These are phyloP conservation scores for Anser cygnoides DNA, from an alignment of 2,113 vertebrate genomes.

Conservation along the genomic window DNA sequence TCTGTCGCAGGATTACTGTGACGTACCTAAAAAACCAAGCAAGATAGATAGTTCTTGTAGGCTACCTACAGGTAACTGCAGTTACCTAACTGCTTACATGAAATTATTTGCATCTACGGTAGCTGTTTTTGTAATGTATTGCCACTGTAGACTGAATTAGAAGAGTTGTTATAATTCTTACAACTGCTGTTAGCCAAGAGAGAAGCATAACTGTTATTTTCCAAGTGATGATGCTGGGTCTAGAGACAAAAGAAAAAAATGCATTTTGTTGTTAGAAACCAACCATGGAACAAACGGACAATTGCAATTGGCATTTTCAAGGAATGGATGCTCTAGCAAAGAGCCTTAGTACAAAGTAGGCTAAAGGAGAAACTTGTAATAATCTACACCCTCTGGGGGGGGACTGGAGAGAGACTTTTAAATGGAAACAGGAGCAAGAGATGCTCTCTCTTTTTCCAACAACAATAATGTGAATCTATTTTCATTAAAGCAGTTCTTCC, in stretches of 20 bases:
- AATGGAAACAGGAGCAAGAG: background rate
- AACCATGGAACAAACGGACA: background rate
- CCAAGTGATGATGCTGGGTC: background rate
- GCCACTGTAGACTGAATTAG: background rate
- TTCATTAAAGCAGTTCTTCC: conserved; percentile 16
- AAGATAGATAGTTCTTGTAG: background rate
- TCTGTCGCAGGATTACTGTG: background rate
- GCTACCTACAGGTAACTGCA: too few relatives aligned
- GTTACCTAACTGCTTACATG: background rate
- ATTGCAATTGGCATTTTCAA: background rate
- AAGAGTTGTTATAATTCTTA: background rate
- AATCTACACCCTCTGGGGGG: fast-evolving
- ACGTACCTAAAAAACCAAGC: background rate
- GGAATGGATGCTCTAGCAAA: background rate
- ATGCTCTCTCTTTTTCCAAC: background rate
- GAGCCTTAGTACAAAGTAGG: background rate
- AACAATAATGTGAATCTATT: background rate
- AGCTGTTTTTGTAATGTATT: background rate
- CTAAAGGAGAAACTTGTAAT: background rate
- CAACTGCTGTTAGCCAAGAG: background rate
- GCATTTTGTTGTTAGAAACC: background rate
- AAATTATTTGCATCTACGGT: background rate
- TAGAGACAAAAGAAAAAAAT: background rate
- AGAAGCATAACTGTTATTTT: background rate
- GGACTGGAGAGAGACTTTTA: background rate